Conservation (phyloP, 2,888 invertebrate genomes). For the Sarcophaga rosellei region DNA sequence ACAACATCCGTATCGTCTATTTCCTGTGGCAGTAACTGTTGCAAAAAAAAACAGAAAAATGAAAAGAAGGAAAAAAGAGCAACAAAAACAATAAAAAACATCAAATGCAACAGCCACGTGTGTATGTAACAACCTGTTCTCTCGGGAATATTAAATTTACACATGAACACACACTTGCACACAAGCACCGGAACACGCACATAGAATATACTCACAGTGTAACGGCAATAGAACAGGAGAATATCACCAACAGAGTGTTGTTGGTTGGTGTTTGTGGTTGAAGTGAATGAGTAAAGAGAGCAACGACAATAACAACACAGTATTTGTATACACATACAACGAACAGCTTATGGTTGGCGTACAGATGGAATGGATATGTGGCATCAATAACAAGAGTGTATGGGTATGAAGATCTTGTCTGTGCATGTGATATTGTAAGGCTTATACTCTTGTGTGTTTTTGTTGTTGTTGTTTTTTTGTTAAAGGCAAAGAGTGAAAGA, state of each 20-base stretch:
- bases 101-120: not conserved
- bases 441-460: too few relatives aligned
- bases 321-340: too few relatives aligned
- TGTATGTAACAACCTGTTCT: not conserved
- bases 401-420: too few relatives aligned
- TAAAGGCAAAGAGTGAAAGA: not conserved
- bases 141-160: not conserved
- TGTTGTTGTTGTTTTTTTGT: too few relatives aligned
- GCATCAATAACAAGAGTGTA: too few relatives aligned
- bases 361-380: too few relatives aligned
- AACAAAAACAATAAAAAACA: not conserved
- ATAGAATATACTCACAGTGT: not conserved
- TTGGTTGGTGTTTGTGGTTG: too few relatives aligned
- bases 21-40: constrained; percentile 48
- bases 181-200: not conserved
- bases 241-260: too few relatives aligned
- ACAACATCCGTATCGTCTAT: constrained; percentile 49
- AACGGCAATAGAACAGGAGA: not conserved
- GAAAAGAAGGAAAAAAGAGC: not conserved
- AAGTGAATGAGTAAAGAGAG: too few relatives aligned
- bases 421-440: too few relatives aligned
- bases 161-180: not conserved
- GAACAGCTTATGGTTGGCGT: too few relatives aligned
- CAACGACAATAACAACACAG: too few relatives aligned
- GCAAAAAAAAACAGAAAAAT: constrained; percentile 13